These are phyloP conservation scores for Germaria angustata DNA, from an alignment of 2,888 invertebrate species.

Conservation along the genomic window DNA sequence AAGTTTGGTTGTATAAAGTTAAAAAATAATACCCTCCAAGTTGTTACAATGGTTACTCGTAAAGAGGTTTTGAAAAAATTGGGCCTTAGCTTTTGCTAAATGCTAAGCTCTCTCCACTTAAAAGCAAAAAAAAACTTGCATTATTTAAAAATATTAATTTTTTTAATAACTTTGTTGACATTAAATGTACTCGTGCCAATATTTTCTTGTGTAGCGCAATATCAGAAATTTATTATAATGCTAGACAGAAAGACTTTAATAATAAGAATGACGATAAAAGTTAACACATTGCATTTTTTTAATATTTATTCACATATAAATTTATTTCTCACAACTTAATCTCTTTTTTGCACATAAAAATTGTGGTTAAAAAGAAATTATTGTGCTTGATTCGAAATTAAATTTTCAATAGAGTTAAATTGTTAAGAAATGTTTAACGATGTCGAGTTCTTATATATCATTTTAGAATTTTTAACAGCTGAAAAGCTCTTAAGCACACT, in stretches of 20 bases:
- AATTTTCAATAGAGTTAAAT: constrained; percentile 43
- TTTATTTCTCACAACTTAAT: background rate
- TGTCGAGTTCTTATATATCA: constrained; percentile 10
- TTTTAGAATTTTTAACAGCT: constrained; percentile 10
- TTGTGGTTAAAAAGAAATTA: constrained; percentile 59
- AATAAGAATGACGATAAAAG: constrained; percentile 50
- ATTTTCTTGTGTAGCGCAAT: background rate
- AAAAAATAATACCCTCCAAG: too few relatives aligned
- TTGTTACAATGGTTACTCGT: too few relatives aligned
- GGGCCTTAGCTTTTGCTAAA: too few relatives aligned
- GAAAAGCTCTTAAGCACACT: constrained; percentile 29
- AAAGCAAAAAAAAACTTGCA: too few relatives aligned
- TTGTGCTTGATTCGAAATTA: constrained; percentile 52
- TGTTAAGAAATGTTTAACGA: constrained; percentile 27
- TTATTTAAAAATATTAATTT: too few relatives aligned
- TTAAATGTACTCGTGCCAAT: too few relatives aligned
- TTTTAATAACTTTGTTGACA: too few relatives aligned
- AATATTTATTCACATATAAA: background rate
- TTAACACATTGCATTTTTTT: constrained; percentile 57
- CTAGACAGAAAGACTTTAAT: constrained; percentile 29
- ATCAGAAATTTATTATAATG: constrained; percentile 17
- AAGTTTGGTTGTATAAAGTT: too few relatives aligned
- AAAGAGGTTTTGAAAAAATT: too few relatives aligned
- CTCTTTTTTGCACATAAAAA: constrained; percentile 7
- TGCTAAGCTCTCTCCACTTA: too few relatives aligned